These are phyloP conservation scores for Amiota mariae DNA, from an alignment of 2,888 invertebrate genomes.

Conservation along the genomic window DNA sequence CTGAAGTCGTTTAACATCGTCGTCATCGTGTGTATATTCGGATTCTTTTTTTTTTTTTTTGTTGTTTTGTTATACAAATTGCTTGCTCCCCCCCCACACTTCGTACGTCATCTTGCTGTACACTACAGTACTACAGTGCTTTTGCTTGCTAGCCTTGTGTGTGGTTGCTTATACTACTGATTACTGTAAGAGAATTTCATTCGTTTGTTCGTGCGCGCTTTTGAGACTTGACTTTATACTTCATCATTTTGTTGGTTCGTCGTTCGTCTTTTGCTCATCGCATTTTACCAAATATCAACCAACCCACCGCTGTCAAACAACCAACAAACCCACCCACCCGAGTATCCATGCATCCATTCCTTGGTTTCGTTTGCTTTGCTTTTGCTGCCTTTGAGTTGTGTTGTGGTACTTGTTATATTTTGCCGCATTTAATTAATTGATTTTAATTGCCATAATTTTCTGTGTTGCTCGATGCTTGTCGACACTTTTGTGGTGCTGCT, in stretches of 20 bases:
- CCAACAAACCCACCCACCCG: neutral
- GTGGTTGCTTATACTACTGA: no score
- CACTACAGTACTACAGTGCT: neutral
- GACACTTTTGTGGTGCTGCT: constrained; percentile 12
- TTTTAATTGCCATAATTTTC: constrained; percentile 69
- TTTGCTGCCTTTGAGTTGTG: constrained; percentile 7
- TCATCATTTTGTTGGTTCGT: constrained; percentile 23
- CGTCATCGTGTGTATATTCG: constrained; percentile 33
- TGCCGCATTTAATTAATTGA: constrained; percentile 69
- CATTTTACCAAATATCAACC: neutral
- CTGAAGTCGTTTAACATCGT: constrained; percentile 42
- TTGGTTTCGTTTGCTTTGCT: neutral
- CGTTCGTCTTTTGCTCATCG: constrained; percentile 21
- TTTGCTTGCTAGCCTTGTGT: neutral
- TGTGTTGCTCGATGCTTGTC: constrained; percentile 55
- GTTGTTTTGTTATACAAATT: no score
- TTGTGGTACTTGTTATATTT: constrained; percentile 33
- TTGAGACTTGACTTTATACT: neutral
- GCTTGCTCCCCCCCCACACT: neutral
- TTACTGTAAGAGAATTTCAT: constrained; percentile 14
- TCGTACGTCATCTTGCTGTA: neutral
- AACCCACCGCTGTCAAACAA: neutral
- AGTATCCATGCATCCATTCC: neutral
- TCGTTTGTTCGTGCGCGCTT: constrained; percentile 27
- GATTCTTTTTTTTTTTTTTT: constrained; percentile 14